phyloP scores from a whole-genome alignment of 2,113 vertebrate species.

The Diadophis punctatus region DNA sequence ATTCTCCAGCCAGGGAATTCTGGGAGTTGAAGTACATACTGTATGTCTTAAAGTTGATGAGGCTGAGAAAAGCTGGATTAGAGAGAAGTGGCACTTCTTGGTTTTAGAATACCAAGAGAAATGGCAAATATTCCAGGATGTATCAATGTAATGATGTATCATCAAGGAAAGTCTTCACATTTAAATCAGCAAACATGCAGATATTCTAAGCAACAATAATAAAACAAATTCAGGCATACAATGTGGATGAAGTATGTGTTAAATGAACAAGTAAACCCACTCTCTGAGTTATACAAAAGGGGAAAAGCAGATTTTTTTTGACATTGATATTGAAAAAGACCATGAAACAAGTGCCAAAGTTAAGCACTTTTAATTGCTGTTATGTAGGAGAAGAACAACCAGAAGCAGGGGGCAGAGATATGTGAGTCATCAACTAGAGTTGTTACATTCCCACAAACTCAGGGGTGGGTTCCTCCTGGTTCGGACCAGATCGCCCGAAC shows the following conservation, averaged over 20 bases:
- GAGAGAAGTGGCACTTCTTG: neutral
- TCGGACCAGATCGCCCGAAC: no score
- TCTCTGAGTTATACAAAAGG: constrained; percentile 3
- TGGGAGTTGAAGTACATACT: neutral
- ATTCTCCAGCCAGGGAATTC: neutral
- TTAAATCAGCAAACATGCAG: constrained; percentile 43
- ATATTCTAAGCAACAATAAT: constrained; percentile 5
- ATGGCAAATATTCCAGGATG: constrained; percentile 4
- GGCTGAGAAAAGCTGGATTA: constrained; percentile 16
- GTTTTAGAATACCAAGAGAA: neutral
- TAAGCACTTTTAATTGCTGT: neutral
- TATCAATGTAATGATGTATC: constrained; percentile 29
- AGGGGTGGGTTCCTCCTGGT: no score
- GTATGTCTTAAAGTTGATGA: neutral
- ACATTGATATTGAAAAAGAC: constrained; percentile 25
- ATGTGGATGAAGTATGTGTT: neutral
- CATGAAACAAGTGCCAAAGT: neutral
- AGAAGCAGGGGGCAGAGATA: neutral
- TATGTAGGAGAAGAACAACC: neutral
- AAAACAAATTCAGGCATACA: constrained; percentile 31
- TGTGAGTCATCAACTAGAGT: neutral
- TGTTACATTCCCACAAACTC: neutral
- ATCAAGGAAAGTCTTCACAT: constrained; percentile 42
- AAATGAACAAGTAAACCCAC: constrained; percentile 32
- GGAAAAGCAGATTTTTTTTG: neutral